Evolutionary conservation across 2,797 vertebrate genomes (phyloP).

Genomic region (Spinibarbus caldwelli): DNA sequence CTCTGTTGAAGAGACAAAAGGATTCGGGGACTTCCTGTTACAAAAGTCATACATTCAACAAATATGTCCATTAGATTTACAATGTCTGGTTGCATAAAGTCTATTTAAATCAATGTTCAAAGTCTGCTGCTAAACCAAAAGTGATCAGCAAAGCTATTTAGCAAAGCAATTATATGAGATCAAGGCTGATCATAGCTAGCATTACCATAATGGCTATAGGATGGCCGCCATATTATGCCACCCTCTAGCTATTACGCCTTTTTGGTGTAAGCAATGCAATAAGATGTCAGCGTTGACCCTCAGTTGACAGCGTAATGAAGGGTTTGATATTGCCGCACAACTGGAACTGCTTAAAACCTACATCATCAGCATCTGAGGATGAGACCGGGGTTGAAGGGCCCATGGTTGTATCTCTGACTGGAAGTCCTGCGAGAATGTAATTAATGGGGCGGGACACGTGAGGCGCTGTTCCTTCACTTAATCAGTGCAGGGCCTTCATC

Average conservation of each 20-base stretch:
- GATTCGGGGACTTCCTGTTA: neutral
- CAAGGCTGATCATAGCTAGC: slow-evolving; percentile 1
- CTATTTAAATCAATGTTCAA: slow-evolving; percentile 30
- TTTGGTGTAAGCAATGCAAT: slow-evolving; percentile 27
- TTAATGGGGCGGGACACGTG: slow-evolving; percentile 54
- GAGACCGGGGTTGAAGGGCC: slow-evolving; percentile 25
- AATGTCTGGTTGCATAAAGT: neutral
- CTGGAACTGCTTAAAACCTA: slow-evolving; percentile 12
- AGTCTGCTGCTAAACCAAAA: slow-evolving; percentile 26
- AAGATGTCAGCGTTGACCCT: slow-evolving; percentile 26
- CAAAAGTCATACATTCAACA: too few species aligned
- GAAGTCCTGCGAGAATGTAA: slow-evolving; percentile 49
- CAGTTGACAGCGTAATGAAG: slow-evolving; percentile 12
- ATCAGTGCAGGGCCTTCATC: slow-evolving; percentile 31
- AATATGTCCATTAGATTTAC: neutral
- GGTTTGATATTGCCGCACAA: neutral
- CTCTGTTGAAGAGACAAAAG: neutral
- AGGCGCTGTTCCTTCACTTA: slow-evolving; percentile 42
- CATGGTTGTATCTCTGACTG: slow-evolving; percentile 38
- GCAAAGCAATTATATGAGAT: slow-evolving; percentile 15
- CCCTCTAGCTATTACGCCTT: slow-evolving; percentile 15
- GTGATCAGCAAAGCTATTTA: slow-evolving; percentile 35
- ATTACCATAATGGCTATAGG: slow-evolving; percentile 33
- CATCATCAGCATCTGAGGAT: slow-evolving; percentile 35
- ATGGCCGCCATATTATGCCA: slow-evolving; percentile 26